Evolutionary conservation across 2,888 invertebrate species (phyloP).

Genomic region (Platycnemis pennipes): DNA sequence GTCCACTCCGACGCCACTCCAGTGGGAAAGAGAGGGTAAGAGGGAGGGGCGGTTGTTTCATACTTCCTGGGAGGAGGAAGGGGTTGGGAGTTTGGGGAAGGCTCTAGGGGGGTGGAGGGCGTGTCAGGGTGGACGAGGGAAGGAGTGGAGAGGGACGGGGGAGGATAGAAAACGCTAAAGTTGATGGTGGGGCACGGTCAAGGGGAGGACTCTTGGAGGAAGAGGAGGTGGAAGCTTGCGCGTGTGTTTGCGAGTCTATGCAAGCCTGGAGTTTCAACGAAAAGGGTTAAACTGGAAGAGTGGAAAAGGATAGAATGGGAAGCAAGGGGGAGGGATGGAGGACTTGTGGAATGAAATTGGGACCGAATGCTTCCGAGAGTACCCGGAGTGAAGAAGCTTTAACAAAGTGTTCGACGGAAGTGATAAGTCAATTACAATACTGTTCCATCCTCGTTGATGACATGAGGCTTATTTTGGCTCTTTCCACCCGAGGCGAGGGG

Average conservation of each 20-base stretch:
- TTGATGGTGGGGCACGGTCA: background rate
- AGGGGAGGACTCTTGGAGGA: background rate
- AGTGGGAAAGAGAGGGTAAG: background rate
- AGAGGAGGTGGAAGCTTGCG: background rate
- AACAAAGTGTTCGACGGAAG: conserved; percentile 61
- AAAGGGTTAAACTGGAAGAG: conserved; percentile 12
- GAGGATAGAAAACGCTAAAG: background rate
- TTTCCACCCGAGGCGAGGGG: background rate
- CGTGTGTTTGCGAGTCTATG: background rate
- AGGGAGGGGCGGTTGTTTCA: background rate
- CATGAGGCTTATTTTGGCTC: background rate
- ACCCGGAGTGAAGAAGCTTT: conserved; percentile 47
- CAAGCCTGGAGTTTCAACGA: background rate
- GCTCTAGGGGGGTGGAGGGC: background rate
- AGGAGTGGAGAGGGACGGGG: background rate
- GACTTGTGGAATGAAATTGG: conserved; percentile 21
- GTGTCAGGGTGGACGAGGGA: too few relatives aligned
- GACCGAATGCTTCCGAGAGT: conserved; percentile 33
- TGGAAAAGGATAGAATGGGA: background rate
- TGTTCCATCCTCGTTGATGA: conserved; percentile 16
- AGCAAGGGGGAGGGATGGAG: background rate
- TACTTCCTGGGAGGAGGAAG: background rate
- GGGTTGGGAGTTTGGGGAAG: background rate
- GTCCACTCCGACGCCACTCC: conserved; percentile 17
- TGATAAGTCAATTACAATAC: conserved; percentile 44